These are phyloP conservation scores for Entomobrya proxima DNA, from an alignment of 2,888 invertebrate genomes.

Conservation along the genomic window DNA sequence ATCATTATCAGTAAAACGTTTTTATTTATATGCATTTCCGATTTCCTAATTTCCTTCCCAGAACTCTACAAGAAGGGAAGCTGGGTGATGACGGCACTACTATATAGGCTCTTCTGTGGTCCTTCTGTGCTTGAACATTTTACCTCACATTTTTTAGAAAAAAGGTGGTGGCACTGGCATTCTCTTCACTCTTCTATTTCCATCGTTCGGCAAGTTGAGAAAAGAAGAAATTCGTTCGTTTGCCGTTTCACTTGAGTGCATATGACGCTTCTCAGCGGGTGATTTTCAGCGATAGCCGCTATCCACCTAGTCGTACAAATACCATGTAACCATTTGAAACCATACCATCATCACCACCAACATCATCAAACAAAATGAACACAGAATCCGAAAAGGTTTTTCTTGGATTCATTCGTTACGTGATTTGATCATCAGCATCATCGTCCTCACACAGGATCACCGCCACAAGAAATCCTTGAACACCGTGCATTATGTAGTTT, in stretches of 20 bases:
- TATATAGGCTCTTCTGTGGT: constrained; percentile 9
- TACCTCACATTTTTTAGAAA: neutral
- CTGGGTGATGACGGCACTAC: neutral
- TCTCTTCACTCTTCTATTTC: neutral
- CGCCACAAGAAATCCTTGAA: neutral
- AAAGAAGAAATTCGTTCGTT: constrained; percentile 45
- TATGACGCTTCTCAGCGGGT: constrained; percentile 65
- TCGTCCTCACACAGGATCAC: neutral
- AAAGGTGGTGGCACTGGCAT: neutral
- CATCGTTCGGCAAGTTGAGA: neutral
- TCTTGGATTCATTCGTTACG: neutral
- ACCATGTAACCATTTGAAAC: constrained; percentile 19
- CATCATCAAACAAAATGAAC: constrained; percentile 24
- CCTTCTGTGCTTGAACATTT: neutral
- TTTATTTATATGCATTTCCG: neutral
- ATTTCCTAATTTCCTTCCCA: constrained; percentile 20
- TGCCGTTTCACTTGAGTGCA: constrained; percentile 63
- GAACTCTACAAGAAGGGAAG: neutral
- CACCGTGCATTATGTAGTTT: no score
- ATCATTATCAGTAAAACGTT: neutral
- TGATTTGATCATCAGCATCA: constrained; percentile 21
- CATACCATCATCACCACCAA: neutral
- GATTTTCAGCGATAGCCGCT: constrained; percentile 64
- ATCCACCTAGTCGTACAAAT: neutral
- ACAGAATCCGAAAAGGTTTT: neutral